phyloP scores from a whole-genome alignment of 2,797 vertebrate genomes.

The Geotrypetes seraphini region DNA sequence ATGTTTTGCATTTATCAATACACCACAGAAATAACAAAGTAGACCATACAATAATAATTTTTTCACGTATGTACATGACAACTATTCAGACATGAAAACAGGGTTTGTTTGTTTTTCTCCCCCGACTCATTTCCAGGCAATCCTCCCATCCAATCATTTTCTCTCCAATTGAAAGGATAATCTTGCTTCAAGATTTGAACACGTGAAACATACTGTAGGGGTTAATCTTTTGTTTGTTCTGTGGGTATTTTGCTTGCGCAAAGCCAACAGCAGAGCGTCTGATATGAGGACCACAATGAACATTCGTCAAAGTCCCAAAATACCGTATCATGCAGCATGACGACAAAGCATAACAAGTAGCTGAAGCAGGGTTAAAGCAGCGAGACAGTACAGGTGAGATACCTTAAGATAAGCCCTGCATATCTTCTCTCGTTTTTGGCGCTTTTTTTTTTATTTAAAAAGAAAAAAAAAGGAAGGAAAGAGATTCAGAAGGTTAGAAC shows the following conservation, averaged over 20 bases:
- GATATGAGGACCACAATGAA: slow-evolving; percentile 56
- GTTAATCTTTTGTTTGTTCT: slow-evolving; percentile 29
- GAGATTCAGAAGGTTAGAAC: slow-evolving; percentile 61
- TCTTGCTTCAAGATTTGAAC: slow-evolving; percentile 26
- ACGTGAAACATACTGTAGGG: slow-evolving; percentile 22
- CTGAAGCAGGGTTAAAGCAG: slow-evolving; percentile 62
- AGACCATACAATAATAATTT: slow-evolving; percentile 14
- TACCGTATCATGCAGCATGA: slow-evolving; percentile 61
- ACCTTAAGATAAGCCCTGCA: slow-evolving; percentile 99
- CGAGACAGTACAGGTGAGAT: slow-evolving; percentile 76
- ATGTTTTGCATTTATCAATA: slow-evolving; percentile 20
- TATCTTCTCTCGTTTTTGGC: slow-evolving; percentile 99
- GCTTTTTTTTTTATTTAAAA: slow-evolving; percentile 96
- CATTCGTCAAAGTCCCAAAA: slow-evolving; percentile 77
- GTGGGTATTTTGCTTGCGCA: slow-evolving; percentile 42
- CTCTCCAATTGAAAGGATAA: slow-evolving; percentile 40
- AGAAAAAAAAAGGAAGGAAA: too few relatives aligned
- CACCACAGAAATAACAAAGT: slow-evolving; percentile 30
- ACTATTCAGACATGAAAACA: slow-evolving; percentile 49
- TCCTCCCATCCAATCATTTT: slow-evolving; percentile 15
- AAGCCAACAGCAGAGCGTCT: slow-evolving; percentile 52
- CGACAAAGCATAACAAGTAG: slow-evolving; percentile 68
- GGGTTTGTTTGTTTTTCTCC: too few relatives aligned
- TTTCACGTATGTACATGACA: slow-evolving; percentile 46
- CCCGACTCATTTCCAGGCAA: slow-evolving; percentile 18